Conservation (phyloP, 2,113 vertebrate species). For the Rhadina sibilatrix region DNA sequence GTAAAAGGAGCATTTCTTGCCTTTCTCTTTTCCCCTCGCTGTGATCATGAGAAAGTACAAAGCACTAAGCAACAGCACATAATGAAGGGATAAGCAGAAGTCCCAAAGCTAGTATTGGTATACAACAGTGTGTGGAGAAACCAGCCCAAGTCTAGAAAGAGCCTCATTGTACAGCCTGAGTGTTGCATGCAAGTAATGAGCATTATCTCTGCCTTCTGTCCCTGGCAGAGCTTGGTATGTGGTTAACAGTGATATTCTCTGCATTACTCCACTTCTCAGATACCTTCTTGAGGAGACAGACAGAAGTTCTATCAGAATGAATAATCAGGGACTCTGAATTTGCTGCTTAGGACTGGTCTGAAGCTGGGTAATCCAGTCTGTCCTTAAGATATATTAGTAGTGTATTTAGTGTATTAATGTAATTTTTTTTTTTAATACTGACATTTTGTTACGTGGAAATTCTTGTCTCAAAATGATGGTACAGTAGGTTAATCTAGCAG, state of each 20-base stretch:
- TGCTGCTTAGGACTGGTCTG: not conserved
- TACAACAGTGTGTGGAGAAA: not conserved
- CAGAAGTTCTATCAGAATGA: not conserved
- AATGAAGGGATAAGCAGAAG: not conserved
- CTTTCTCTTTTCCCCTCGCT: not conserved
- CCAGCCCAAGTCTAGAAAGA: not conserved
- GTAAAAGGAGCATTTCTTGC: not conserved
- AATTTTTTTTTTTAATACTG: not conserved
- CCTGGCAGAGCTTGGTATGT: not conserved
- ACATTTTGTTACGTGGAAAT: not conserved
- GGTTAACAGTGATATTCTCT: not conserved
- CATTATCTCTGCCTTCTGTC: not conserved
- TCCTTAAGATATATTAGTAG: not conserved
- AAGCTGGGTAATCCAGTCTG: not conserved
- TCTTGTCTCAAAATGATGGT: not conserved
- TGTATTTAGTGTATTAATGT: not conserved
- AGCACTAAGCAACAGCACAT: not conserved
- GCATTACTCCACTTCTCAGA: not conserved
- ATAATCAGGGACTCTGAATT: not conserved
- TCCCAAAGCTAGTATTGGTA: not conserved
- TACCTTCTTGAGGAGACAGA: not conserved
- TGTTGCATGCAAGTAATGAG: not conserved
- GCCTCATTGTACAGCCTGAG: not conserved
- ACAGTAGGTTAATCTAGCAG: not conserved
- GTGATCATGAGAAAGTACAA: not conserved